Evolutionary conservation across 2,888 invertebrate species (phyloP).

Genomic region (Argyresthia goedartella): DNA sequence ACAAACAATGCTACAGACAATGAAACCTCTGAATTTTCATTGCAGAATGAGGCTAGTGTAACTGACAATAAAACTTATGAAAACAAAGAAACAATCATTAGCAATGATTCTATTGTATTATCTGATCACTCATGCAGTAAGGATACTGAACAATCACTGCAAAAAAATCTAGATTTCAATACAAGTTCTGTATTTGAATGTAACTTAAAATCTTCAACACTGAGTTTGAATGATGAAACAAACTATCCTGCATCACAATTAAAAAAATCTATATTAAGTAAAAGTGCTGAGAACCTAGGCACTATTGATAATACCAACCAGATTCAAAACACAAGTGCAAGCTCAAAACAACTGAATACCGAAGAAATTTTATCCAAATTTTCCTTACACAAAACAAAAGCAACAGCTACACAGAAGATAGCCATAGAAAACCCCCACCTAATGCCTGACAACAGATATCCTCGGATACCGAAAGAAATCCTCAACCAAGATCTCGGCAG

Average conservation of each 20-base stretch:
- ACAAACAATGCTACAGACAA: too few species aligned
- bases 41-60: background rate
- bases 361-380: slow-evolving; percentile 46
- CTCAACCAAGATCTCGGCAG: slow-evolving; percentile 53
- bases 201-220: slow-evolving; percentile 33
- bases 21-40: too few species aligned
- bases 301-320: slow-evolving; percentile 14
- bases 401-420: slow-evolving; percentile 39
- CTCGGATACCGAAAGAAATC: slow-evolving; percentile 48
- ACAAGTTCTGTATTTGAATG: too few species aligned
- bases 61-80: too few species aligned
- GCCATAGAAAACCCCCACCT: slow-evolving; percentile 25
- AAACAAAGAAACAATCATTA: too few species aligned
- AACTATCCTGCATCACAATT: slow-evolving; percentile 12
- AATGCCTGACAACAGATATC: slow-evolving; percentile 27
- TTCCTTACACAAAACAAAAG: slow-evolving; percentile 39
- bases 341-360: slow-evolving; percentile 32
- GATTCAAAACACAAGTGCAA: slow-evolving; percentile 18
- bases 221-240: slow-evolving; percentile 37
- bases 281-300: slow-evolving; percentile 52
- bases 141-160: background rate
- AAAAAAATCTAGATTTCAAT: slow-evolving; percentile 15
- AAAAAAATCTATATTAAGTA: slow-evolving; percentile 32
- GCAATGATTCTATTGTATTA: background rate
- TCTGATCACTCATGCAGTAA: too few species aligned